These are phyloP conservation scores for Lepilemur septentrionalis DNA, from an alignment of 2,797 vertebrate genomes.

Conservation along the genomic window DNA sequence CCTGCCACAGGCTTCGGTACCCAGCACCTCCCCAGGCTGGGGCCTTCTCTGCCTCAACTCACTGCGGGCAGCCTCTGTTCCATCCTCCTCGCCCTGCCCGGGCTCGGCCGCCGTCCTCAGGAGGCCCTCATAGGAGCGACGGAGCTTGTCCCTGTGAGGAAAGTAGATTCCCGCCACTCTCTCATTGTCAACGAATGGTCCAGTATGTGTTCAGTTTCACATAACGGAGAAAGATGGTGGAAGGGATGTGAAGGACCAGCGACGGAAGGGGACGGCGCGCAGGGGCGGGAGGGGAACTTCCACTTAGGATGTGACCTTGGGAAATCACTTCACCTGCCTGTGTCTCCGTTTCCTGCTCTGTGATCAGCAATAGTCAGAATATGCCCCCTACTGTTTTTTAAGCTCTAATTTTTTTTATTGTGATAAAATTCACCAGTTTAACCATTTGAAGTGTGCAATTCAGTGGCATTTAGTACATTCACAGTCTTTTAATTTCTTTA, in stretches of 20 bases:
- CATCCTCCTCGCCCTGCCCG: background rate
- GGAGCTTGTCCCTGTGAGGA: background rate
- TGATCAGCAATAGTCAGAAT: background rate
- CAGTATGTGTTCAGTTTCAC: background rate
- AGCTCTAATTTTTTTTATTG: background rate
- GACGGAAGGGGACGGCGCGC: background rate
- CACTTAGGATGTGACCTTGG: background rate
- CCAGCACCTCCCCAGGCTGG: background rate
- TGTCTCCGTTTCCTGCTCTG: background rate
- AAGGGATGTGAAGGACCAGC: background rate
- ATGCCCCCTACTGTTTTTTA: background rate
- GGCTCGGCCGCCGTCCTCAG: background rate
- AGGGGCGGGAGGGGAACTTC: background rate
- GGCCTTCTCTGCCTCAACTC: background rate
- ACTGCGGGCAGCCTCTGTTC: background rate
- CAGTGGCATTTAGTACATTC: background rate
- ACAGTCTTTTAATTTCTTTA: background rate
- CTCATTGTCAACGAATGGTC: background rate
- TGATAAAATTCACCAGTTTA: background rate
- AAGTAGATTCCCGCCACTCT: background rate
- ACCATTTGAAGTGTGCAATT: background rate
- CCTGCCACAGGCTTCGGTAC: rapidly evolving
- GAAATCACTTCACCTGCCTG: background rate
- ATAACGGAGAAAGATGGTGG: background rate
- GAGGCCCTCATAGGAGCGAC: background rate